Evolutionary conservation across 2,888 invertebrate species (phyloP).

Genomic region (Caenorhabditis imperialis): DNA sequence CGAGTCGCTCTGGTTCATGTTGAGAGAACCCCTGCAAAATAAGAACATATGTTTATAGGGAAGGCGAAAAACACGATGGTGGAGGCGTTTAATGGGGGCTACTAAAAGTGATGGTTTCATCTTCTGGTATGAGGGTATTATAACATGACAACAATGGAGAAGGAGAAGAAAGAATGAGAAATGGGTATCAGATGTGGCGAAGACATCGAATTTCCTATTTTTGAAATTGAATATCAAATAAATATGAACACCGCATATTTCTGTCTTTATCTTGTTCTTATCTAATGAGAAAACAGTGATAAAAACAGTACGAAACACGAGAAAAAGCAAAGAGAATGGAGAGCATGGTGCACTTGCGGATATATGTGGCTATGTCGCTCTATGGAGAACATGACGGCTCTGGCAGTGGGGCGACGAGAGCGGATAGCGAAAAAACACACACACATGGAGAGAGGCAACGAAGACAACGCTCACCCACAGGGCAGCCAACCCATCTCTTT

Average conservation of each 20-base stretch:
- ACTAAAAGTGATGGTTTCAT: slow-evolving; percentile 4
- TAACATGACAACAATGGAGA: too few species aligned
- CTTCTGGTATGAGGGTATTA: too few species aligned
- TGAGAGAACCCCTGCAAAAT: slow-evolving; percentile 6
- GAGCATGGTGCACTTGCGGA: slow-evolving; percentile 15
- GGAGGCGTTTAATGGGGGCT: slow-evolving; percentile 8
- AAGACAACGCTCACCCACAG: background rate
- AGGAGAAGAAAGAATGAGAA: too few species aligned
- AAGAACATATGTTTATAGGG: background rate
- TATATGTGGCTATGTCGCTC: slow-evolving; percentile 40
- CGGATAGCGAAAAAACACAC: slow-evolving; percentile 11
- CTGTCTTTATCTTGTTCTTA: slow-evolving; percentile 1
- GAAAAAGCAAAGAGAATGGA: slow-evolving; percentile 33
- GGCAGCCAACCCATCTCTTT: background rate
- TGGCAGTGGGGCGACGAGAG: slow-evolving; percentile 2
- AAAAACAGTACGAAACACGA: slow-evolving; percentile 19
- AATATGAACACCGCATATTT: too few species aligned
- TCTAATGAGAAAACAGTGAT: slow-evolving; percentile 14
- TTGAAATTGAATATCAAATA: too few species aligned
- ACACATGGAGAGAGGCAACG: background rate
- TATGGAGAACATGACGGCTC: slow-evolving; percentile 18
- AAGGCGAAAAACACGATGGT: slow-evolving; percentile 3
- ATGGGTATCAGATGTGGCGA: too few species aligned
- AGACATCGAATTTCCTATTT: too few species aligned
- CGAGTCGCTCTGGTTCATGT: slow-evolving; percentile 4